phyloP scores from a whole-genome alignment of 2,113 vertebrate genomes.

The Noturus placidus region DNA sequence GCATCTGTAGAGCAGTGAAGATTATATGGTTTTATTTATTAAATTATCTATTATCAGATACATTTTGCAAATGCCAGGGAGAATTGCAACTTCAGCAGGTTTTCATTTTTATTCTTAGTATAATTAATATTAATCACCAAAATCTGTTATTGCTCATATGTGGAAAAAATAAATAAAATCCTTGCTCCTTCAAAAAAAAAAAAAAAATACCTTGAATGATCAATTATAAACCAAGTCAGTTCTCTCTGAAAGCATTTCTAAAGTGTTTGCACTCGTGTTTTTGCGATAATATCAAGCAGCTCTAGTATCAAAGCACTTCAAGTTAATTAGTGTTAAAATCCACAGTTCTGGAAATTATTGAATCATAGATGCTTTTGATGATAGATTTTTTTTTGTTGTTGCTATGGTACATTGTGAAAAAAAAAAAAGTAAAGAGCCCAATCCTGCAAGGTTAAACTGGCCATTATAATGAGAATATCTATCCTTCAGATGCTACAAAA shows the following conservation, averaged over 20 bases:
- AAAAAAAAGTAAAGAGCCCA: neutral
- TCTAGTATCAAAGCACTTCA: neutral
- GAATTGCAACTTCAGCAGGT: too few relatives aligned
- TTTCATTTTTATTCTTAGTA: neutral
- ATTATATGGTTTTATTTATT: neutral
- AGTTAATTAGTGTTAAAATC: neutral
- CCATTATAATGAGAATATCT: neutral
- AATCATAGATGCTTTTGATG: neutral
- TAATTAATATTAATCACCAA: neutral
- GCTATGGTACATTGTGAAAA: neutral
- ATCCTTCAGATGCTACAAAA: neutral
- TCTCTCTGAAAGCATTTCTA: neutral
- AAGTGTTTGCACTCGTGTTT: neutral
- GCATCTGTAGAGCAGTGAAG: neutral
- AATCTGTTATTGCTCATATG: neutral
- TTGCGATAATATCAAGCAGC: too few relatives aligned
- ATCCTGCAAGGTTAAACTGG: neutral
- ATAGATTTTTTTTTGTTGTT: neutral
- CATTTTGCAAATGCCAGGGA: too few relatives aligned
- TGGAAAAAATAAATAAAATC: neutral
- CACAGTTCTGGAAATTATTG: neutral
- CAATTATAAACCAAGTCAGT: neutral
- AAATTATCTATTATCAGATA: neutral
- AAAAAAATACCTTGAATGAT: neutral
- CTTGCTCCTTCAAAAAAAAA: neutral